Conservation (phyloP, 2,113 vertebrate species). For the Callopanchax toddi region DNA sequence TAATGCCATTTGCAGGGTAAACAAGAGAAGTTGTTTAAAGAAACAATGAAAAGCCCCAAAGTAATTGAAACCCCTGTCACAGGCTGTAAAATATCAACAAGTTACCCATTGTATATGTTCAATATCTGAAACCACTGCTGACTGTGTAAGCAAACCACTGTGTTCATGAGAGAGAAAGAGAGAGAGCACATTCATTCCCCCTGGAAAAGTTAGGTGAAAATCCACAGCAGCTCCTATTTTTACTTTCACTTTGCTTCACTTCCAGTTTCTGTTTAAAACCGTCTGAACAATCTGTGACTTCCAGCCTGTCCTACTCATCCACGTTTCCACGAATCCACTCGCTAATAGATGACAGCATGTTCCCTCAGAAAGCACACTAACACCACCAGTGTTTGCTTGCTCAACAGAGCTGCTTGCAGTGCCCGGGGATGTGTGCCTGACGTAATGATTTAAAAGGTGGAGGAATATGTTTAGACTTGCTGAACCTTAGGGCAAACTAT, state of each 20-base stretch:
- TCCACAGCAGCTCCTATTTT: constrained; percentile 23
- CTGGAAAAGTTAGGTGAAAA: constrained; percentile 16
- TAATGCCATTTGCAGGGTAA: background rate
- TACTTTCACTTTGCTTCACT: constrained; percentile 28
- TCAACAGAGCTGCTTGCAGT: constrained; percentile 10
- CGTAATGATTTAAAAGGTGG: constrained; percentile 27
- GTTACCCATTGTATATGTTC: background rate
- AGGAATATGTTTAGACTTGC: constrained; percentile 56
- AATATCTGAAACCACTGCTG: background rate
- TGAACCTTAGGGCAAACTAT: constrained; percentile 32
- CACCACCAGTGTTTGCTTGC: constrained; percentile 49
- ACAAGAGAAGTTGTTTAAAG: background rate
- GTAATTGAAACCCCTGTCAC: background rate
- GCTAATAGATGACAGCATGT: constrained; percentile 35
- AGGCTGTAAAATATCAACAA: constrained; percentile 1
- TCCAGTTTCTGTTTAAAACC: constrained; percentile 32
- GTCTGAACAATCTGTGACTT: constrained; percentile 1
- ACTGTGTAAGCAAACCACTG: constrained; percentile 5
- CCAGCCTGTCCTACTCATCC: background rate
- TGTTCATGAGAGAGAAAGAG: background rate
- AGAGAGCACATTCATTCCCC: background rate
- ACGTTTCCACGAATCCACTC: constrained; percentile 51
- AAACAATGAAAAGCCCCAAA: background rate
- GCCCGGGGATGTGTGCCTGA: constrained; percentile 47
- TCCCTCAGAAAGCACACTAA: constrained; percentile 14